phyloP scores from a whole-genome alignment of 2,113 vertebrate genomes.

The Oceanites oceanicus region DNA sequence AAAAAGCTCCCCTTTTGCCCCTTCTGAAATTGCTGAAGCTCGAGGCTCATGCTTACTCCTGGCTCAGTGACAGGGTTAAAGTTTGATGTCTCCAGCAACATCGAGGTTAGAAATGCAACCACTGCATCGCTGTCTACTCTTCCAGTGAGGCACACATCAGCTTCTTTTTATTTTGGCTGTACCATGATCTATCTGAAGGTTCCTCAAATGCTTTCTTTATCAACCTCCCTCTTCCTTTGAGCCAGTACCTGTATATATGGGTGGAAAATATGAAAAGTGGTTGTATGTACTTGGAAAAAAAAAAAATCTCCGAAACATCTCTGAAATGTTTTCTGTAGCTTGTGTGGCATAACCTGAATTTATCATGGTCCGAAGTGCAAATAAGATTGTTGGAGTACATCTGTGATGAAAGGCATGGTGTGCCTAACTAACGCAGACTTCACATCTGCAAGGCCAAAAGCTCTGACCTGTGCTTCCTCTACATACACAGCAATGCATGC shows the following conservation, averaged over 20 bases:
- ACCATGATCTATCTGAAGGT: not conserved
- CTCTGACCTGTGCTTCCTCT: not conserved
- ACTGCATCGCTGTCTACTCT: not conserved
- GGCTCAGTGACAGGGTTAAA: not conserved
- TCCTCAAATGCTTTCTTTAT: not conserved
- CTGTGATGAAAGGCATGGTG: not conserved
- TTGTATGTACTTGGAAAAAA: not conserved
- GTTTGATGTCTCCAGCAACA: not conserved
- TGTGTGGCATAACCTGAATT: not conserved
- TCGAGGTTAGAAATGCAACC: not conserved
- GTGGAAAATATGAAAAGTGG: not conserved
- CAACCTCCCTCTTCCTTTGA: not conserved
- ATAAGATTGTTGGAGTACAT: not conserved
- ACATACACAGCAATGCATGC: fast-evolving
- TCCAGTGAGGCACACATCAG: not conserved
- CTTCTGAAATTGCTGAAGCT: not conserved
- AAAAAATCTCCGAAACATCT: not conserved
- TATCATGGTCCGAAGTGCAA: not conserved
- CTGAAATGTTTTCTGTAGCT: not conserved
- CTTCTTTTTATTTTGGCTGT: not conserved
- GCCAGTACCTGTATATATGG: not conserved
- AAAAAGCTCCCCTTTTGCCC: not conserved
- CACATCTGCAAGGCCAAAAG: not conserved
- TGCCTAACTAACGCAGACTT: not conserved
- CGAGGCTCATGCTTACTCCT: not conserved